A percentile compares a stretch with the other conserved stretches of the same genome.
Evolutionary conservation across 2,888 invertebrate species (phyloP).

Genomic region (Brachylomia viminalis): DNA sequence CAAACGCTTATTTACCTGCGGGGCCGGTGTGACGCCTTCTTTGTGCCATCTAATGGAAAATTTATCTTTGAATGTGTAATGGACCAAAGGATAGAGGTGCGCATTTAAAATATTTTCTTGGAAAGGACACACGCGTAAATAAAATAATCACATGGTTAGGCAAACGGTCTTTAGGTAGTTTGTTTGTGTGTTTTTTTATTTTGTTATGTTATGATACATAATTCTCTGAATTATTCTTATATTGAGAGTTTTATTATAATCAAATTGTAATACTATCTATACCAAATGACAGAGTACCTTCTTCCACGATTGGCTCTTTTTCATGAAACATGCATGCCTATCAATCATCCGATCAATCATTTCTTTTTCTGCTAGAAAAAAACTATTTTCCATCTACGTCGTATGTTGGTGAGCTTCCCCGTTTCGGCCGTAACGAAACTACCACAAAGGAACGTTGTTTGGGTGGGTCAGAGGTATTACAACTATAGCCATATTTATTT

Average conservation of each 20-base stretch:
- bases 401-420: not conserved
- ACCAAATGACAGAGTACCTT: not conserved
- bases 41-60: slow-evolving; percentile 60
- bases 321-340: not conserved
- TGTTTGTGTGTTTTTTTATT: not conserved
- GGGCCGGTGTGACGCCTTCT: slow-evolving; percentile 45
- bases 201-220: no score
- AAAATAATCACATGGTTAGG: slow-evolving; percentile 6
- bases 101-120: slow-evolving; percentile 39
- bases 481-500: not conserved
- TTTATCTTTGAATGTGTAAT: slow-evolving; percentile 54
- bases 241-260: not conserved
- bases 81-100: slow-evolving; percentile 36
- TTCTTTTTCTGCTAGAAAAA: not conserved
- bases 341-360: not conserved
- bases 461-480: not conserved
- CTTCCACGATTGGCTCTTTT: not conserved
- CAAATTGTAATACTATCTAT: no score
- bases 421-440: not conserved
- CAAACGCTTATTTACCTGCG: slow-evolving; percentile 70
- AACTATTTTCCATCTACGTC: not conserved
- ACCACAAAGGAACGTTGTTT: not conserved
- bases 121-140: slow-evolving; percentile 14
- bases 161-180: not conserved
- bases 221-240: not conserved